These are phyloP conservation scores for Dusona sp. DNA, from an alignment of 2,888 invertebrate genomes.

Conservation along the genomic window DNA sequence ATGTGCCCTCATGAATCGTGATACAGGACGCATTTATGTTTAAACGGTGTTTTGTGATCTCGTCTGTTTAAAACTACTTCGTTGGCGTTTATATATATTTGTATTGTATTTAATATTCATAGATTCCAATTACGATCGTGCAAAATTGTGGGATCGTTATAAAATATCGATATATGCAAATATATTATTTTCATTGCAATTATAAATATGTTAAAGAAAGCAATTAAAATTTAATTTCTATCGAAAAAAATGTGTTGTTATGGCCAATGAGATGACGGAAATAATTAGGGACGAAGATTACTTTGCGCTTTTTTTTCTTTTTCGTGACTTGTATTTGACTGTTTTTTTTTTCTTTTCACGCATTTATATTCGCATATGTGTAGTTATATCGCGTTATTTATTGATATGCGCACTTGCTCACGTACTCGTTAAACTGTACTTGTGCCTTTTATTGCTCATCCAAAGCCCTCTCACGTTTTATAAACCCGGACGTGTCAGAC, in stretches of 20 bases:
- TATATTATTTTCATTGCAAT: not conserved
- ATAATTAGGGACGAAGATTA: not conserved
- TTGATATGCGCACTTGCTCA: slow-evolving; percentile 27
- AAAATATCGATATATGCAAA: not conserved
- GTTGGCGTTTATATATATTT: not conserved
- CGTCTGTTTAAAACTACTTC: slow-evolving; percentile 14
- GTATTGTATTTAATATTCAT: not conserved
- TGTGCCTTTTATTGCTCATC: slow-evolving; percentile 7
- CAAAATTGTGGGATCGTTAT: not conserved
- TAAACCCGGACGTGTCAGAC: slow-evolving; percentile 39
- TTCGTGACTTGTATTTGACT: not conserved
- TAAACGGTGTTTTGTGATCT: slow-evolving; percentile 64
- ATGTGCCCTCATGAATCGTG: slow-evolving; percentile 75
- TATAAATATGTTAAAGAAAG: not conserved
- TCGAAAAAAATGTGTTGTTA: not conserved
- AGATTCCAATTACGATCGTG: not conserved
- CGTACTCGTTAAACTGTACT: slow-evolving; percentile 32
- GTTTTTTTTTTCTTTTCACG: no score
- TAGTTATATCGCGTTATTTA: not conserved
- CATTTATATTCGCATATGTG: no score
- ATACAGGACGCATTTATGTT: slow-evolving; percentile 77
- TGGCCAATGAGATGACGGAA: not conserved
- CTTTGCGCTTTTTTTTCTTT: not conserved
- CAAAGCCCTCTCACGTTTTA: slow-evolving; percentile 27
- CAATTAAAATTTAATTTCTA: no score